Base-by-base conservation (phyloP, 2,888 invertebrate species). In the Perdita meconis region DNA sequence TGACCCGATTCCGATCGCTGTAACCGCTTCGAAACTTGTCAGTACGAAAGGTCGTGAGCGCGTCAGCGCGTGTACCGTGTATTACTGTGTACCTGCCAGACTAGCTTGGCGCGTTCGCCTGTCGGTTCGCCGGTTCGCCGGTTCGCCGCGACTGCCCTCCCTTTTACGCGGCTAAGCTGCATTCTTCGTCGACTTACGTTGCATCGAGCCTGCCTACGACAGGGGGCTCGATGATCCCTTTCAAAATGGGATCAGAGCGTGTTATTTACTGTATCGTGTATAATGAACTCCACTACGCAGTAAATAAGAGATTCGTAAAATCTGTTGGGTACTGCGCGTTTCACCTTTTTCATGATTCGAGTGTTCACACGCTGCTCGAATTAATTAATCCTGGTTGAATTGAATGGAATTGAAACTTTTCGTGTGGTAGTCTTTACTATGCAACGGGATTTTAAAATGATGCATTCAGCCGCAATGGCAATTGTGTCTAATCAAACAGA, bases 171-270 rank as follows among this genome's bases (percentile, higher is more conserved):
- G 42, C 30, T 64, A 60, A 78, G 61, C 74, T 78, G 82, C 82
- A 82, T 82, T 82, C 82, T 82, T 78, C 66, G 78, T n/a, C 67
- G 78, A 44, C 78, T 80, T 72, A 70, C 68, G 53, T 72, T n/a
- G 65, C 61, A 57, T 61, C 70, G 59, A 8, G 47, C 67, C 30
- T 68, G 67, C 40, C 30, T 19, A 24, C 36, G 36, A 53, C 24
- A 51, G 53, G 38, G n/a, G 26, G 42, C 34, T 38, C 57, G 47
- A 36, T 22, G 57, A 53, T 70, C 55, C 42, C 67, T 65, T 64
- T 67, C 26, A 67, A 82, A 82, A 73, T 76, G 79, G 70, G 44
- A 65, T 76, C 68, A 44, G 81, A 40, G 44, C 13, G 5, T 26
- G 50, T 50, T 63, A 30, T 30, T 30, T 30, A 6, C 13, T 26